phyloP scores from a whole-genome alignment of 2,888 invertebrate genomes.

The Flexamia atlantica region DNA sequence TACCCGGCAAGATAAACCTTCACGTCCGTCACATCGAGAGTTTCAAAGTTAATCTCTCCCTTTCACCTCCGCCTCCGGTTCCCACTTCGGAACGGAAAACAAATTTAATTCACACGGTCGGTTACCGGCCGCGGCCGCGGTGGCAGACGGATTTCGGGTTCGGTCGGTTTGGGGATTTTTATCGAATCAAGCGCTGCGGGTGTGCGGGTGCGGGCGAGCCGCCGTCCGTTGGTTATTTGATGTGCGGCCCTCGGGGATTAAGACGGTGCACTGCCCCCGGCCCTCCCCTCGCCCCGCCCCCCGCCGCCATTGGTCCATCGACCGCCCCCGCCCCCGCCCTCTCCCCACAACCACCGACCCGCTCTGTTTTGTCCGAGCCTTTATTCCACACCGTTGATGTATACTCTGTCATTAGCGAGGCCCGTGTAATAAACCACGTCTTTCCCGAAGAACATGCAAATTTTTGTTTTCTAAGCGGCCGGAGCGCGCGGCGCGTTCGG shows the following conservation, averaged over 20 bases:
- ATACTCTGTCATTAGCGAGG: constrained; percentile 15
- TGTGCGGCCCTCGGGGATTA: constrained; percentile 52
- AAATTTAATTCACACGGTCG: not conserved
- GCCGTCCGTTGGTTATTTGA: constrained; percentile 20
- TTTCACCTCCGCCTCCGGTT: not conserved
- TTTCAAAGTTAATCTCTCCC: too few species aligned
- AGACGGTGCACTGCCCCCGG: constrained; percentile 28
- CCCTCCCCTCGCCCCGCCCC: constrained; percentile 53
- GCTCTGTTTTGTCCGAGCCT: not conserved
- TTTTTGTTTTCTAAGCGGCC: constrained; percentile 23
- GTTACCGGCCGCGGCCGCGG: too few species aligned
- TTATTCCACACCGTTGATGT: constrained; percentile 2
- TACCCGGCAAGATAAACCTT: too few species aligned
- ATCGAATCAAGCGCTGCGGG: constrained; percentile 27
- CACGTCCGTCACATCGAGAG: too few species aligned
- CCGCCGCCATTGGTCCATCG: constrained; percentile 54
- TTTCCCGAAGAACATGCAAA: constrained; percentile 24
- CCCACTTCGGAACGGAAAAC: not conserved
- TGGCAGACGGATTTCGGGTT: not conserved
- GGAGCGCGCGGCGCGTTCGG: too few species aligned
- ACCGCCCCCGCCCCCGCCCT: not conserved
- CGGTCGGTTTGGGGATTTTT: constrained; percentile 25
- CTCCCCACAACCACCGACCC: not conserved
- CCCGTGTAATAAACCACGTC: not conserved
- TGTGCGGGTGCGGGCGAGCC: not conserved